Evolutionary conservation across 1,140 invertebrate genomes (phyloP), one percentile per base, ranked within the genome.

Genomic region (Musca vetustissima): DNA sequence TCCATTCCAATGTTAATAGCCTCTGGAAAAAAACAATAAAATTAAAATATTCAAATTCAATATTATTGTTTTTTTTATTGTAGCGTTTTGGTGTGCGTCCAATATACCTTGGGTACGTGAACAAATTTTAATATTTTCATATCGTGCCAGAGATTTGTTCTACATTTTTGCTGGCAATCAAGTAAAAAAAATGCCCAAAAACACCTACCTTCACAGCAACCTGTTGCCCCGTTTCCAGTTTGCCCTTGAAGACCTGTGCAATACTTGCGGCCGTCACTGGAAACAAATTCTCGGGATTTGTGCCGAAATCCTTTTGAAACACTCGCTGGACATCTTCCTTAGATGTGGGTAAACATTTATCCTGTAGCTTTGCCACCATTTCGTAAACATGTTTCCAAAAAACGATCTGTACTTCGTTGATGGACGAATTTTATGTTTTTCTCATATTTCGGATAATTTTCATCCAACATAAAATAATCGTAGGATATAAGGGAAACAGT

Each of bases 211-310:
- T 88, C 8, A 90, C 87, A 36, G 89, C 89, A 47, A 91, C 89
- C 66, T 83, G 82, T 61, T 89, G 76, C 0, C 89, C 90, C 61
- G 86, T 84, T 69, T 87, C 83, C 13, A 90, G 88, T 70, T 83
- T 85, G 4, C 89, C 92, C 74, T 84, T 83, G 75, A 87, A 90
- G 1, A 90, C 88, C 79, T 91, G 90, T 64, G 92, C 91, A 70
- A 93, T 83, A 82, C 90, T 92, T 21, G 92, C 92, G n/a, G 92
- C 91, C 22, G 92, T 92, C 24, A 92, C 86, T 1, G 91, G 90
- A 83, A 90, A 93, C 52, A 93, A 78, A 59, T 91, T 85, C 53
- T 85, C 83, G 22, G 91, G 89, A 24, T 80, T 75, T 70, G 84
- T 83, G 0, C 89, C 89, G 85, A 93, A 93, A 77, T 93, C 92